A percentile compares a stretch with the other conserved stretches of the same genome.
phyloP scores from a whole-genome alignment of 2,113 vertebrate genomes.

The Cyprinodon tularosa region DNA sequence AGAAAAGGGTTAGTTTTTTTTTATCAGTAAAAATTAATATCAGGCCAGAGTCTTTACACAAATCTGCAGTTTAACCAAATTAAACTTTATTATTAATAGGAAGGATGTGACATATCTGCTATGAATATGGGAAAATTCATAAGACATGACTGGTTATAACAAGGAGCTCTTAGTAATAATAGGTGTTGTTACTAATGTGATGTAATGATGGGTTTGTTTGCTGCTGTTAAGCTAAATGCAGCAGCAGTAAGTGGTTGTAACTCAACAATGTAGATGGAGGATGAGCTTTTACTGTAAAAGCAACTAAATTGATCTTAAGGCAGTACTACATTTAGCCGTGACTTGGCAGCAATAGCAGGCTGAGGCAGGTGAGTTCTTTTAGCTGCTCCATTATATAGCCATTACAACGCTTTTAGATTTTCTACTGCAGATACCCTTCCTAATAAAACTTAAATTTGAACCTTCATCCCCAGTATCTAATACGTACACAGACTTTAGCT shows the following conservation, averaged over 20 bases:
- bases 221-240: not conserved
- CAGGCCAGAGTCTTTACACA: not conserved
- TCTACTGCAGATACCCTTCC: no score
- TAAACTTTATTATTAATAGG: not conserved
- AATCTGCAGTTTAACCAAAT: not conserved
- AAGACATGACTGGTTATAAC: not conserved
- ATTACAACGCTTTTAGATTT: no score
- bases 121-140: not conserved
- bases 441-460: no score
- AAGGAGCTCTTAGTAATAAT: no score
- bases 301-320: not conserved
- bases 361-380: no score
- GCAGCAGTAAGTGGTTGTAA: not conserved
- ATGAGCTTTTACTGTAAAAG: not conserved
- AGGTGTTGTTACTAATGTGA: not conserved
- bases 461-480: no score
- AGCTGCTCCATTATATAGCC: no score
- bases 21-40: not conserved
- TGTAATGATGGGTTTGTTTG: not conserved
- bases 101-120: not conserved
- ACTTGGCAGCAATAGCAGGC: no score
- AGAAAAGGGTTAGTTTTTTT: not conserved
- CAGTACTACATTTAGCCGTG: no score
- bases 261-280: not conserved
- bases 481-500: no score